Base-by-base conservation (phyloP, 2,113 vertebrate genomes). In the Chinchilla lanigera region DNA sequence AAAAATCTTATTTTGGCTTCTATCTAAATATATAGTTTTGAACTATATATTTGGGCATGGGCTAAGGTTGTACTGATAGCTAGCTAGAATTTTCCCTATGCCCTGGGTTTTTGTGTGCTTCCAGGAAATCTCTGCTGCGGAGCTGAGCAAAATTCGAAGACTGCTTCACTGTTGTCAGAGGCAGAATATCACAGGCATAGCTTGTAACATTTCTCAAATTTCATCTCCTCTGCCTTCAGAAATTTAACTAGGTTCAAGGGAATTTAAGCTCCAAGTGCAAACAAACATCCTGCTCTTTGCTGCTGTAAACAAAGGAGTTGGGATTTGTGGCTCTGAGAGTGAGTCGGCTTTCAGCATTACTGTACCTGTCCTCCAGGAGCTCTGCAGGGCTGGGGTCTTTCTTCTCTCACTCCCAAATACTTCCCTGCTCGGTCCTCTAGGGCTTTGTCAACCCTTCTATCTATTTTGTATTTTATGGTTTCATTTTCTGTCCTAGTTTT, bases 301-400 rank as follows among this genome's bases (percentile, higher is more conserved):
- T 65, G 3, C 50, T 90, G 22, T 82, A 60, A 78, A 63, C n/a
- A 50, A 30, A 86, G 22, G n/a, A 22, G 20, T 38, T n/a, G 35
- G 84, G 7, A 63, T 89, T 75, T 82, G 58, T 33, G 5, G 1
- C 0, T 30, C 63, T 41, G 7, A 9, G 52, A 65, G 28, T 17
- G 35, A 0, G 1, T 5, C 22, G 1, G 69, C 63, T 75, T n/a
- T 50, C 3, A 35, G 14, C 75, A n/a, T 9, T 20, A 1, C 11
- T 5, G 47, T 1, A 1, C 7, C 19, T 16, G 2, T 6, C n/a
- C 33, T 47, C 12, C 35, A 41, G 12, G 7, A 77, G 69, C 52
- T 33, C 7, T 30, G 0, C 4, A 28, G 20, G 50, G 2, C 1
- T 30, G 10, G 0, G 0, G 0, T 16, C 4, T 33, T 50, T n/a